These are phyloP conservation scores for Furcula furcula DNA, from an alignment of 2,888 invertebrate genomes.

Conservation along the genomic window DNA sequence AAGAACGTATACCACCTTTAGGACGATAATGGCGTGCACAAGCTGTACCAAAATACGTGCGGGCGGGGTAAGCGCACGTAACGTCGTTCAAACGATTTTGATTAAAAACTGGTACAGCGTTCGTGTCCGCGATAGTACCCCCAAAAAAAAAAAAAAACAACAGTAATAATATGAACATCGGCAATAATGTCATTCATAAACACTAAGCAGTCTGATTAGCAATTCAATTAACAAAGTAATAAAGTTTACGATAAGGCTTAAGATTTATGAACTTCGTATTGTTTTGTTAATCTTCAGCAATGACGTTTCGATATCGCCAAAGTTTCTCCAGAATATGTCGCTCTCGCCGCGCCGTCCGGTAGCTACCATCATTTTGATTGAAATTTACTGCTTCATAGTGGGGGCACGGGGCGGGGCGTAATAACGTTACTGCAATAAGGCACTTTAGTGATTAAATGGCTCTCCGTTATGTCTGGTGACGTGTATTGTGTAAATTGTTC, in stretches of 20 bases:
- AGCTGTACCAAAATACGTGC: too few relatives aligned
- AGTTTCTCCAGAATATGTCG: slow-evolving; percentile 42
- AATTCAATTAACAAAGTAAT: too few relatives aligned
- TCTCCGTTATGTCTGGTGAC: slow-evolving; percentile 7
- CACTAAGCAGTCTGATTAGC: too few relatives aligned
- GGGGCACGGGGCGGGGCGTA: slow-evolving; percentile 56
- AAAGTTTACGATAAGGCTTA: too few relatives aligned
- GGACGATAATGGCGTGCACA: too few relatives aligned
- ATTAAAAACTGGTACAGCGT: too few relatives aligned
- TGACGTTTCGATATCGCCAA: slow-evolving; percentile 14
- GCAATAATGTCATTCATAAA: too few relatives aligned
- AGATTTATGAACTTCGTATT: too few relatives aligned
- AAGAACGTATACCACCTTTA: background rate
- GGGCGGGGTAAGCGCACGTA: too few relatives aligned
- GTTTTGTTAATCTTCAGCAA: too few relatives aligned
- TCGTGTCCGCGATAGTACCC: too few relatives aligned
- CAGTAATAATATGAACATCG: background rate
- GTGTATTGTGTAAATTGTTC: background rate
- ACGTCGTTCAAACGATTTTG: too few relatives aligned
- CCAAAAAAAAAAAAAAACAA: background rate
- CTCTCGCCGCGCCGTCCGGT: slow-evolving; percentile 51
- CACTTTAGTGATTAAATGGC: slow-evolving; percentile 74
- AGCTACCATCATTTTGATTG: slow-evolving; percentile 73
- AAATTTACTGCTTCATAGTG: slow-evolving; percentile 69
- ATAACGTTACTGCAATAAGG: slow-evolving; percentile 65